Percentiles rank a stretch among this genome's conserved stretches.
Conservation (phyloP, 2,888 invertebrate genomes). For the Taphrorychus bicolor region DNA sequence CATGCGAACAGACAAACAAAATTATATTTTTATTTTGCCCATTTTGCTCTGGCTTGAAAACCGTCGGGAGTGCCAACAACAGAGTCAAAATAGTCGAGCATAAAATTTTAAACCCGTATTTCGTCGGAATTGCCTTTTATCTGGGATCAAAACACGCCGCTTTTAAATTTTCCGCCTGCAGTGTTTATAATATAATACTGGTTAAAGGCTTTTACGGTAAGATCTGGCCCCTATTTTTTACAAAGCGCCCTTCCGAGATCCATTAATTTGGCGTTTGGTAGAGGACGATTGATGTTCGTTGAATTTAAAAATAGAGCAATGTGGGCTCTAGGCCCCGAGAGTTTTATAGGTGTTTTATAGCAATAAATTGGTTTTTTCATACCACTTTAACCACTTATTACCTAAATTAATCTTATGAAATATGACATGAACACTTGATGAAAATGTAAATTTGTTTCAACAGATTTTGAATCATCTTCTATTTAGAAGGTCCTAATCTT, state of each 20-base stretch:
- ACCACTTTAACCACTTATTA: too few relatives aligned
- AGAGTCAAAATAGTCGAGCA: slow-evolving; percentile 17
- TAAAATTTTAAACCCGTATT: slow-evolving; percentile 16
- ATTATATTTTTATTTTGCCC: slow-evolving; percentile 21
- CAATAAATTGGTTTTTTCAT: too few relatives aligned
- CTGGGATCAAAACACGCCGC: slow-evolving; percentile 5
- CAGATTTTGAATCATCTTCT: too few relatives aligned
- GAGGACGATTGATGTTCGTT: neutral
- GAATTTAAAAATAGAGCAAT: neutral
- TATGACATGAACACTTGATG: too few relatives aligned
- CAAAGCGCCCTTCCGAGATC: neutral
- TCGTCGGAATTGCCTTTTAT: slow-evolving; percentile 15
- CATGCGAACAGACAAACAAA: slow-evolving; percentile 11
- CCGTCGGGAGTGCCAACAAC: slow-evolving; percentile 19
- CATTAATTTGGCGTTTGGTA: slow-evolving; percentile 2
- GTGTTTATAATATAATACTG: neutral
- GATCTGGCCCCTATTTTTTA: neutral
- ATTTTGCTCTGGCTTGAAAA: slow-evolving; percentile 11
- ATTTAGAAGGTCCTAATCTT: too few relatives aligned
- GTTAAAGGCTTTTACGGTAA: neutral
- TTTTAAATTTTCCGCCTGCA: slow-evolving; percentile 1
- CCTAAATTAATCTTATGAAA: too few relatives aligned
- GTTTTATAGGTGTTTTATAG: too few relatives aligned
- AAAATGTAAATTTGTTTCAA: too few relatives aligned
- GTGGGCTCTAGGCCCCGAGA: too few relatives aligned